Evolutionary conservation across 2,888 invertebrate species (phyloP).

Genomic region (Synanthedon myopaeformis): DNA sequence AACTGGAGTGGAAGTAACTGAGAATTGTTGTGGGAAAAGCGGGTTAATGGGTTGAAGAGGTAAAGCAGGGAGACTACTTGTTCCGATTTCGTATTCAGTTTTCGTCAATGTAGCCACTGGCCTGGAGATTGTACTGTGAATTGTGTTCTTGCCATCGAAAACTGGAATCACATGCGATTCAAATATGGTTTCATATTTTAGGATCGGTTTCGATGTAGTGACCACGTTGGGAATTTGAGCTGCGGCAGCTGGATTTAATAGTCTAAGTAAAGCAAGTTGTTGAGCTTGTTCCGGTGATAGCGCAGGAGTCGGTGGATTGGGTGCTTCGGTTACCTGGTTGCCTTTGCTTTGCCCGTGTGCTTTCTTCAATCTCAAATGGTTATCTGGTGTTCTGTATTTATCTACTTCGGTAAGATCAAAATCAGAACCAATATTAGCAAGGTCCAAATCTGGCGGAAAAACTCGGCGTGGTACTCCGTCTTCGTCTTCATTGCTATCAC

Average conservation of each 20-base stretch:
- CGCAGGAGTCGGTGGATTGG: conserved; percentile 58
- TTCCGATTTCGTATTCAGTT: conserved; percentile 83
- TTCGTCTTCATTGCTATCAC: conserved; percentile 80
- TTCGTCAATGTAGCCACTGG: conserved; percentile 82
- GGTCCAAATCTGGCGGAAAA: conserved; percentile 76
- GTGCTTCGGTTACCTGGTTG: conserved; percentile 64
- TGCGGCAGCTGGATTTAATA: conserved; percentile 77
- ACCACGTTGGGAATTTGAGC: conserved; percentile 77
- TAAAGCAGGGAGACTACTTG: conserved; percentile 75
- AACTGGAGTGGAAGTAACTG: conserved; percentile 83
- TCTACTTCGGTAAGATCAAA: conserved; percentile 80
- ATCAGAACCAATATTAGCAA: conserved; percentile 79
- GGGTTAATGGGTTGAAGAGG: conserved; percentile 71
- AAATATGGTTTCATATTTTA: conserved; percentile 82
- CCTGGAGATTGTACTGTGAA: conserved; percentile 82
- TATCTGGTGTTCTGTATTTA: conserved; percentile 69
- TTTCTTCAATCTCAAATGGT: conserved; percentile 62
- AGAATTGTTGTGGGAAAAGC: conserved; percentile 74
- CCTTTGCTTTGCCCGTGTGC: conserved; percentile 56
- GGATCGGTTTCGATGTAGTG: conserved; percentile 82
- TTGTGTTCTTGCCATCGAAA: conserved; percentile 79
- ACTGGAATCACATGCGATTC: conserved; percentile 86
- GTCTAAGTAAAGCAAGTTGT: conserved; percentile 78
- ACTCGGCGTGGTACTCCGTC: conserved; percentile 58
- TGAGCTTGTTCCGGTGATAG: conserved; percentile 79